phyloP scores from a whole-genome alignment of 2,888 invertebrate genomes.

The Lampropteryx suffumata region DNA sequence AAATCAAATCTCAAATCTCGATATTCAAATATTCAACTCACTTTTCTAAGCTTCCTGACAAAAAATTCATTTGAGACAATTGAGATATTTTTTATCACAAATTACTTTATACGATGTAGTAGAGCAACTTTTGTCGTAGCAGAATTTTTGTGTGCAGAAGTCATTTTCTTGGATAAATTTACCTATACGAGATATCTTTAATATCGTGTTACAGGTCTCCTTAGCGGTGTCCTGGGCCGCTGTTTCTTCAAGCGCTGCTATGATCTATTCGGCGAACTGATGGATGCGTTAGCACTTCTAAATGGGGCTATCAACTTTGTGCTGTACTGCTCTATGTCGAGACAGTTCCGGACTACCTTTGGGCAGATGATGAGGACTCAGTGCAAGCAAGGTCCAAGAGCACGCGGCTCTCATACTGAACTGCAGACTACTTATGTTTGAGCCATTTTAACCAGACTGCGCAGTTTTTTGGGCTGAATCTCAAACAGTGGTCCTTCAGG shows the following conservation, averaged over 20 bases:
- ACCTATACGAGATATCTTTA: too few relatives aligned
- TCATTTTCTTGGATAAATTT: too few relatives aligned
- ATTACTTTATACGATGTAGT: too few relatives aligned
- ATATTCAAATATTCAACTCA: too few relatives aligned
- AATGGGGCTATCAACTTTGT: constrained; percentile 98
- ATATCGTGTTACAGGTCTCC: constrained; percentile 78
- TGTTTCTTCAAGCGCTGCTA: constrained; percentile 92
- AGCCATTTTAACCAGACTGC: constrained; percentile 14
- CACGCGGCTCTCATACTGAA: constrained; percentile 80
- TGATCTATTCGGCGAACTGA: constrained; percentile 90
- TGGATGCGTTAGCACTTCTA: constrained; percentile 94
- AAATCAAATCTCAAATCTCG: too few relatives aligned
- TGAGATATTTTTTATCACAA: too few relatives aligned
- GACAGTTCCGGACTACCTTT: constrained; percentile 93
- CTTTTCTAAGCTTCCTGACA: too few relatives aligned
- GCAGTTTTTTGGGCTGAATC: too few relatives aligned
- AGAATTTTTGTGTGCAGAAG: too few relatives aligned
- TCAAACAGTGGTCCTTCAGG: too few relatives aligned
- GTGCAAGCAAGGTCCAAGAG: constrained; percentile 75
- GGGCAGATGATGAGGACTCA: constrained; percentile 86
- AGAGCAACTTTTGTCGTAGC: too few relatives aligned
- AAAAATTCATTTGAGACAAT: too few relatives aligned
- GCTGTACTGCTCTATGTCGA: constrained; percentile 96
- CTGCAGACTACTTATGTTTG: constrained; percentile 86
- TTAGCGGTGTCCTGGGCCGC: constrained; percentile 85